A percentile compares a stretch with the other conserved stretches of the same genome.
These are phyloP conservation scores for Aspiorhynchus laticeps DNA, from an alignment of 2,113 vertebrate genomes.

Conservation along the genomic window DNA sequence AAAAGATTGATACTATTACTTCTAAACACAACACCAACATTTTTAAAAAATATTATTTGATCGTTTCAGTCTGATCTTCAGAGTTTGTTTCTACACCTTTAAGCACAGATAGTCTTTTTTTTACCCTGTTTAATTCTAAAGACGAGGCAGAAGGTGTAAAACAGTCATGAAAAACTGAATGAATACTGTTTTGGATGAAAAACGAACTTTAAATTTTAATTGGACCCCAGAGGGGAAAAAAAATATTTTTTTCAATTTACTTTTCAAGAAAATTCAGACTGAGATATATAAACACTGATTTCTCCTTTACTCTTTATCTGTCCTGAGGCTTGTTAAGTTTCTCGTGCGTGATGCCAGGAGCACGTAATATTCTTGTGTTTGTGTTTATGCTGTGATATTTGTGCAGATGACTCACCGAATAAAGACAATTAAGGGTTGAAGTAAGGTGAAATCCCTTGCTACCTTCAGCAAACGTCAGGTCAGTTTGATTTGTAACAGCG, in stretches of 20 bases:
- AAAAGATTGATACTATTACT: not conserved
- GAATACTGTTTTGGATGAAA: not conserved
- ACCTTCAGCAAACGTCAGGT: conserved; percentile 6
- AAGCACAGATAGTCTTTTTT: not conserved
- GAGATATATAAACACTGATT: conserved; percentile 6
- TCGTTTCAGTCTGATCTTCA: not conserved
- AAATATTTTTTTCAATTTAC: not conserved
- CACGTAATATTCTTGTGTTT: not conserved
- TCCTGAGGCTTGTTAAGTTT: not conserved
- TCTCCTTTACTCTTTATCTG: not conserved
- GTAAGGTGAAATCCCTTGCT: not conserved
- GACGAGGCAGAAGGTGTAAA: no score
- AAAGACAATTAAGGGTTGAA: conserved; percentile 25
- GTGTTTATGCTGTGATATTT: conserved; percentile 14
- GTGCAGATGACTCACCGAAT: conserved; percentile 10
- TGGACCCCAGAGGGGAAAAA: not conserved
- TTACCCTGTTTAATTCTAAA: not conserved
- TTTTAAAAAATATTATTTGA: not conserved
- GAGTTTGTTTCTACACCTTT: not conserved
- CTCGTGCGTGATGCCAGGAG: not conserved
- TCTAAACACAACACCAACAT: not conserved
- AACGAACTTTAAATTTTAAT: not conserved
- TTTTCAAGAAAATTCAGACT: not conserved
- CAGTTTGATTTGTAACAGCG: not conserved
- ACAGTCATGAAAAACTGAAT: not conserved